Conservation (phyloP, 2,888 invertebrate species). For the Homarus gammarus region DNA sequence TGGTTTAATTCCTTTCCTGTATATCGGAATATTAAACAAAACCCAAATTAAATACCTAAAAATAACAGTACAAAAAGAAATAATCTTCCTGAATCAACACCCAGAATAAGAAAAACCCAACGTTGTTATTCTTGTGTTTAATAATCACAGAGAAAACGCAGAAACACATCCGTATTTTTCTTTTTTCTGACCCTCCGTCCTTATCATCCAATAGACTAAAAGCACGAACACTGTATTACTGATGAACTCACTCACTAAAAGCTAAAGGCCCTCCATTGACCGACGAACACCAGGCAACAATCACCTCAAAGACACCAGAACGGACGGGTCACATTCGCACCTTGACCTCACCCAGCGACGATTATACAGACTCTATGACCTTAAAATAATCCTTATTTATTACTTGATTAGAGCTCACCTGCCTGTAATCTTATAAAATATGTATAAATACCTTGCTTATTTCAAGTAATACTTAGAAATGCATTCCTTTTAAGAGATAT, state of each 20-base stretch:
- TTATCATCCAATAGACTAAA: slow-evolving; percentile 16
- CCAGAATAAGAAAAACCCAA: background rate
- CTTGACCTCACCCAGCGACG: background rate
- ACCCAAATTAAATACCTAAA: background rate
- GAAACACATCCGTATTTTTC: background rate
- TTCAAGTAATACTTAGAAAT: slow-evolving; percentile 33
- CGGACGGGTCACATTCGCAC: background rate
- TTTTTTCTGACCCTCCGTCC: too few relatives aligned
- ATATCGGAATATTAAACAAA: too few relatives aligned
- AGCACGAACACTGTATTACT: slow-evolving; percentile 3
- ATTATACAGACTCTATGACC: background rate
- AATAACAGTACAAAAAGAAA: background rate
- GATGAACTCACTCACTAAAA: background rate
- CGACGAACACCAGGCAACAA: background rate
- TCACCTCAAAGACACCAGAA: background rate
- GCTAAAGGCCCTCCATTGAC: background rate
- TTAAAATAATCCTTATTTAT: slow-evolving; percentile 37
- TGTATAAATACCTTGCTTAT: slow-evolving; percentile 43
- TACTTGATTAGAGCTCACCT: slow-evolving; percentile 32
- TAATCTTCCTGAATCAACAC: background rate
- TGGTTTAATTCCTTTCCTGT: too few relatives aligned
- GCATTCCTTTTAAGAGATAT: slow-evolving; percentile 22
- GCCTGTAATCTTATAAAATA: slow-evolving; percentile 47
- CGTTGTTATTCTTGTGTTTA: background rate
- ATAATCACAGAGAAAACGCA: slow-evolving; percentile 2